These are phyloP conservation scores for Perodicticus potto DNA, from an alignment of 2,797 vertebrate genomes.

Conservation along the genomic window DNA sequence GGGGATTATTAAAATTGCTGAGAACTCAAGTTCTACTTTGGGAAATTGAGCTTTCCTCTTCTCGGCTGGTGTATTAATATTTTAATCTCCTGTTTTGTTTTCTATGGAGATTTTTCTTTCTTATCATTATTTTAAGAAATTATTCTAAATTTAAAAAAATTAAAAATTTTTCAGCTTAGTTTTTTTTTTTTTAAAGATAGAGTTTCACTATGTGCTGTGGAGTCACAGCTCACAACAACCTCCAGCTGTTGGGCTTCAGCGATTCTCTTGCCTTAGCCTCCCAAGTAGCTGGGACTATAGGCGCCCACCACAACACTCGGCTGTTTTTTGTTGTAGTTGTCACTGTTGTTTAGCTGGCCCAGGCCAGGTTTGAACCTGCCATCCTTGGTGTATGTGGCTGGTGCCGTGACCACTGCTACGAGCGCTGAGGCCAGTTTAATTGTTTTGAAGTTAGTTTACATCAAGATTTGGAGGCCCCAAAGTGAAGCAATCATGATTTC, in stretches of 20 bases:
- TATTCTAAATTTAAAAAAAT: background rate
- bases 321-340: too few species aligned
- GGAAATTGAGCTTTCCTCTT: conserved; percentile 21
- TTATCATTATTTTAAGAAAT: conserved; percentile 30
- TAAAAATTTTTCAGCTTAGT: background rate
- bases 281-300: too few species aligned
- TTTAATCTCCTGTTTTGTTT: conserved; percentile 40
- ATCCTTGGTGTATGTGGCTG: too few species aligned
- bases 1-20: background rate
- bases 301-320: too few species aligned
- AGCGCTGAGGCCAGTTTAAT: background rate
- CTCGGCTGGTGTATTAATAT: background rate
- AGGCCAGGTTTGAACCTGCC: too few species aligned
- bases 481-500: background rate
- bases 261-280: too few species aligned
- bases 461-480: background rate
- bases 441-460: background rate
- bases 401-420: too few species aligned
- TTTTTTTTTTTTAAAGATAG: too few species aligned
- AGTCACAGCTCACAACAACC: too few species aligned
- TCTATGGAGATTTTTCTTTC: conserved; percentile 18
- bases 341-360: too few species aligned
- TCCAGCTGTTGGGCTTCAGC: too few species aligned
- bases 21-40: background rate
- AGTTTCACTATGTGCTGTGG: too few species aligned